phyloP scores from a whole-genome alignment of 2,113 vertebrate species.

The Bostrychus sinensis region DNA sequence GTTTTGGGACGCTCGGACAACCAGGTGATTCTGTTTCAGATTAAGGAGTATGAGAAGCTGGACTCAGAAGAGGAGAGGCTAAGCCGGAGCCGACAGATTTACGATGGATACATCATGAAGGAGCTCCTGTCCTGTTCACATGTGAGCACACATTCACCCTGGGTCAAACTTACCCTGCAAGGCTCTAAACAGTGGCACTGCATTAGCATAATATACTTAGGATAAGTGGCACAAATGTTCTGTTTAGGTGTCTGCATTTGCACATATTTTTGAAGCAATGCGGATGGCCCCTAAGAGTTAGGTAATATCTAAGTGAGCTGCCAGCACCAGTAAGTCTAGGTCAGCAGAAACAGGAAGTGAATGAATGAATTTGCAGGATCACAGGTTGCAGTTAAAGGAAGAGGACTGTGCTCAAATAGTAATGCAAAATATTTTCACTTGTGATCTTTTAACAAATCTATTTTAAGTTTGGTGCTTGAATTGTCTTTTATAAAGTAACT shows the following conservation, averaged over 20 bases:
- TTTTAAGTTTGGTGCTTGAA: no score
- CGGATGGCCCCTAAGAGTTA: no score
- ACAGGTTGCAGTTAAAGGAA: not conserved
- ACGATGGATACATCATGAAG: slow-evolving; percentile 96
- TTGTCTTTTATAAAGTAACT: no score
- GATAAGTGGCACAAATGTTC: not conserved
- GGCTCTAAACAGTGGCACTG: not conserved
- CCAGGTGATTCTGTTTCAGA: slow-evolving; percentile 42
- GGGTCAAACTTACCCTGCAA: not conserved
- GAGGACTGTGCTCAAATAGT: not conserved
- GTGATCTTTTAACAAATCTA: no score
- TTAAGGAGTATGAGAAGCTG: slow-evolving; percentile 92
- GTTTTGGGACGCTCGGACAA: not conserved
- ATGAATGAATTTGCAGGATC: no score
- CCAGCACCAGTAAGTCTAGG: no score
- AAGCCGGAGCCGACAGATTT: slow-evolving; percentile 90
- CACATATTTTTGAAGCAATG: no score
- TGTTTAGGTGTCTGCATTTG: no score
- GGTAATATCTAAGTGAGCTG: no score
- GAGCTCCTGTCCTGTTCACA: slow-evolving; percentile 96
- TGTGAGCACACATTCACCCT: slow-evolving; percentile 73
- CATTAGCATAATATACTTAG: not conserved
- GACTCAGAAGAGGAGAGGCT: slow-evolving; percentile 92
- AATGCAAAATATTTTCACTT: not conserved
- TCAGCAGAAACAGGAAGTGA: no score